Evolutionary conservation across 2,888 invertebrate genomes (phyloP).

Genomic region (Pedicia rivosa): DNA sequence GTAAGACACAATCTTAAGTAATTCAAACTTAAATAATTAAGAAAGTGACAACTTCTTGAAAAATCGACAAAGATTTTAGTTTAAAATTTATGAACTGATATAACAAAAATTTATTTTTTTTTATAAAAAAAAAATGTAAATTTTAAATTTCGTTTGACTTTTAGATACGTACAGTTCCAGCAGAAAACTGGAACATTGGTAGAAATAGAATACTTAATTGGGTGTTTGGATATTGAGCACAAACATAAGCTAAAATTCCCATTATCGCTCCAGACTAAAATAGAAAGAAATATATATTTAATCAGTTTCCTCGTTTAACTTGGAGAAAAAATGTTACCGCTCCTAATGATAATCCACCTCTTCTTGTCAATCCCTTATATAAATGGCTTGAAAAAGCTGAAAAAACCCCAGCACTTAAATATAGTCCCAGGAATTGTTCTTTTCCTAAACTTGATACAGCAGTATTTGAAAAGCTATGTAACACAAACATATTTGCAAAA

Average conservation of each 20-base stretch:
- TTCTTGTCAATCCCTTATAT: slow-evolving; percentile 53
- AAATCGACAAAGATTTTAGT: slow-evolving; percentile 13
- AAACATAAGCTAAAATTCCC: slow-evolving; percentile 74
- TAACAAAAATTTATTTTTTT: too few relatives aligned
- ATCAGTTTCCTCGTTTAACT: neutral
- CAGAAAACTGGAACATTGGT: slow-evolving; percentile 79
- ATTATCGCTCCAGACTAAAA: slow-evolving; percentile 90
- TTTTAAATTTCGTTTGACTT: too few relatives aligned
- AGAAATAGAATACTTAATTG: slow-evolving; percentile 76
- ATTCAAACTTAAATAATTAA: too few relatives aligned
- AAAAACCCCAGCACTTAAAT: slow-evolving; percentile 73
- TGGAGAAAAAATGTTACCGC: slow-evolving; percentile 50
- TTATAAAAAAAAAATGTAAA: too few relatives aligned
- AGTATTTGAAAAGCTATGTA: slow-evolving; percentile 55
- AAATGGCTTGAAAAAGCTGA: slow-evolving; percentile 74
- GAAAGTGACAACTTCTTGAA: too few relatives aligned
- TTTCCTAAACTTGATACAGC: slow-evolving; percentile 63
- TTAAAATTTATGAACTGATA: neutral
- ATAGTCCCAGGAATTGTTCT: slow-evolving; percentile 85
- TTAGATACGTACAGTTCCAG: slow-evolving; percentile 59
- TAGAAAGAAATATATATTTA: slow-evolving; percentile 12
- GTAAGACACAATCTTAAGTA: too few relatives aligned
- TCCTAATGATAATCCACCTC: slow-evolving; percentile 71
- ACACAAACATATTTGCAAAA: slow-evolving; percentile 89
- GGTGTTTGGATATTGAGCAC: slow-evolving; percentile 78